A percentile compares a stretch with the other conserved stretches of the same genome.
Evolutionary conservation across 2,113 vertebrate species (phyloP).

Genomic region (Pontoporia blainvillei): DNA sequence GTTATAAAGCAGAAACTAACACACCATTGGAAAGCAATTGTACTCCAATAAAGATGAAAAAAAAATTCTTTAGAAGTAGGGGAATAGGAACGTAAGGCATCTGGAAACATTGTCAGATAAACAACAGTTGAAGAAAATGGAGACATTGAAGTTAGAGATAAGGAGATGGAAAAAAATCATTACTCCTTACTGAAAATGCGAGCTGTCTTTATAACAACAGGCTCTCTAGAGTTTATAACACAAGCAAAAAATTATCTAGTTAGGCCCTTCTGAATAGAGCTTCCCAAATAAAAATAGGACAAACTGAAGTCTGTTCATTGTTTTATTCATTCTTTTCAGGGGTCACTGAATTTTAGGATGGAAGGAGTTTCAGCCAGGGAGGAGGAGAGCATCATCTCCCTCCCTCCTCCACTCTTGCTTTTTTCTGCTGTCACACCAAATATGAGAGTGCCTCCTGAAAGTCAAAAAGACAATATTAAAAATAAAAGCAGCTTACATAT

Average conservation of each 20-base stretch:
- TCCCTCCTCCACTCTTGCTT: background rate
- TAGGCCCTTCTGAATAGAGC: background rate
- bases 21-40: too few relatives aligned
- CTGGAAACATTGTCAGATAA: background rate
- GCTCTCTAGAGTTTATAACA: background rate
- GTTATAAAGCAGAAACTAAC: too few relatives aligned
- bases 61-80: too few relatives aligned
- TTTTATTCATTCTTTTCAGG: conserved; percentile 58
- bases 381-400: background rate
- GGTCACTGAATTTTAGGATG: background rate
- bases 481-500: background rate
- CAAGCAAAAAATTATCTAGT: background rate
- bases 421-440: conserved; percentile 41
- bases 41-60: too few relatives aligned
- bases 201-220: background rate
- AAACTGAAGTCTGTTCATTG: background rate
- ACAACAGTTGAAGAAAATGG: background rate
- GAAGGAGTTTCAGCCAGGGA: background rate
- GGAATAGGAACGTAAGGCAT: background rate
- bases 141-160: background rate
- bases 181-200: background rate
- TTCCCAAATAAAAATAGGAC: background rate
- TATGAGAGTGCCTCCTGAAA: conserved; percentile 60
- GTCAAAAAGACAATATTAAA: background rate
- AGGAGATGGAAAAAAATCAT: background rate